Conservation (phyloP, 1,140 invertebrate genomes). For the Rhopalosiphum maidis region DNA sequence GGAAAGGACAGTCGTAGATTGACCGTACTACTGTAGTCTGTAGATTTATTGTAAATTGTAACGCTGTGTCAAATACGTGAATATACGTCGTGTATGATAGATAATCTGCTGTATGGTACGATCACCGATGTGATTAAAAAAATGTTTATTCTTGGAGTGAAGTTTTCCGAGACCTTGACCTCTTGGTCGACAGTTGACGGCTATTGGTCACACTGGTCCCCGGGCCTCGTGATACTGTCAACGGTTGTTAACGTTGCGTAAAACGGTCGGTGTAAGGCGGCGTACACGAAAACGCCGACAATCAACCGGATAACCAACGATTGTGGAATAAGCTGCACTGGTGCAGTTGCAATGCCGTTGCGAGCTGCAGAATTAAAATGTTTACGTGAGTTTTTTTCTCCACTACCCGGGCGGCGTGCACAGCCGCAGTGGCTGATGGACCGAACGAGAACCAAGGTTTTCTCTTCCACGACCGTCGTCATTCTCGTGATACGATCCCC, state of each 20-base stretch:
- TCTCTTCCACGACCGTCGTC: neutral
- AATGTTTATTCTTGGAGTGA: neutral
- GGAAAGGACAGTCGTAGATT: neutral
- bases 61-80: neutral
- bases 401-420: neutral
- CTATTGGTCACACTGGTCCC: slow-evolving; percentile 22
- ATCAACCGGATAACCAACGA: neutral
- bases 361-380: neutral
- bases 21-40: too few relatives aligned
- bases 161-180: slow-evolving; percentile 13
- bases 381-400: neutral
- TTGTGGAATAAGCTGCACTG: neutral
- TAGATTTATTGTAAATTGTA: too few relatives aligned
- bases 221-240: neutral
- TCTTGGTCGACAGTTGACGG: neutral
- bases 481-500: slow-evolving; percentile 37
- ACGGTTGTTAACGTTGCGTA: neutral
- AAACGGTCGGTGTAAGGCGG: neutral
- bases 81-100: neutral
- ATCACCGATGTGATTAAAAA: neutral
- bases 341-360: neutral
- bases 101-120: neutral
- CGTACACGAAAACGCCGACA: neutral
- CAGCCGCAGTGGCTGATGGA: neutral
- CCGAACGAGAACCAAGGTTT: neutral